Conservation (phyloP, 1,140 invertebrate genomes). For the Drosophila sechellia region DNA sequence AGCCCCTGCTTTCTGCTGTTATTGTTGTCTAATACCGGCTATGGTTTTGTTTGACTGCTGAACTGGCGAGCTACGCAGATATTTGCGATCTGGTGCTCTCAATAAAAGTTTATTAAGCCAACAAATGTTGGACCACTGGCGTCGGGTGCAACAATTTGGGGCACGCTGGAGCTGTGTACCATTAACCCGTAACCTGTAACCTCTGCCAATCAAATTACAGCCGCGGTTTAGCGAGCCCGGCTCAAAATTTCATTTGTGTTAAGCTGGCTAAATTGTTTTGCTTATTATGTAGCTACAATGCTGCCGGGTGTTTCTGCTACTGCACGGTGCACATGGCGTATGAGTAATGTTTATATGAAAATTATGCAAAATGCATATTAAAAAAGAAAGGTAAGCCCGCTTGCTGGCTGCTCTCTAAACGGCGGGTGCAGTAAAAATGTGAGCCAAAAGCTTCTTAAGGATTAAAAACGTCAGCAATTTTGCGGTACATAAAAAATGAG, state of each 20-base stretch:
- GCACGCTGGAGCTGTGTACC: not conserved
- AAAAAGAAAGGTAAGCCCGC: constrained; percentile 40
- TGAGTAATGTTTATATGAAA: constrained; percentile 81
- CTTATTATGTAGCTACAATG: constrained; percentile 61
- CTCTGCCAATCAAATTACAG: constrained; percentile 51
- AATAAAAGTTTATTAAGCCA: constrained; percentile 56
- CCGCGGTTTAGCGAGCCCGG: constrained; percentile 9
- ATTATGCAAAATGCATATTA: constrained; percentile 80
- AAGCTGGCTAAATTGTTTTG: constrained; percentile 77
- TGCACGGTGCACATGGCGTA: constrained; percentile 69
- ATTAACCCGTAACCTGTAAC: not conserved
- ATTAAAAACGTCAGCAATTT: constrained; percentile 82
- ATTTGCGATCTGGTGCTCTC: constrained; percentile 24
- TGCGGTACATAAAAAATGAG: constrained; percentile 43
- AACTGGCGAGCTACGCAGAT: constrained; percentile 36
- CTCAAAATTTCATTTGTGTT: constrained; percentile 72
- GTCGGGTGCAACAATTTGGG: not conserved
- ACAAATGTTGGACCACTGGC: constrained; percentile 15
- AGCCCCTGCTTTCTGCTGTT: constrained; percentile 9
- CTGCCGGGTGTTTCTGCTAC: constrained; percentile 10
- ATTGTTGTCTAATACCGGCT: constrained; percentile 42
- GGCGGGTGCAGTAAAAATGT: constrained; percentile 66
- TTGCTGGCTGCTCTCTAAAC: constrained; percentile 21
- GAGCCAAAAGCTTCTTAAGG: constrained; percentile 79
- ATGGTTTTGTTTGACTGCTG: constrained; percentile 45